Conservation (phyloP, 2,888 invertebrate species). For the Dynastes tityus region DNA sequence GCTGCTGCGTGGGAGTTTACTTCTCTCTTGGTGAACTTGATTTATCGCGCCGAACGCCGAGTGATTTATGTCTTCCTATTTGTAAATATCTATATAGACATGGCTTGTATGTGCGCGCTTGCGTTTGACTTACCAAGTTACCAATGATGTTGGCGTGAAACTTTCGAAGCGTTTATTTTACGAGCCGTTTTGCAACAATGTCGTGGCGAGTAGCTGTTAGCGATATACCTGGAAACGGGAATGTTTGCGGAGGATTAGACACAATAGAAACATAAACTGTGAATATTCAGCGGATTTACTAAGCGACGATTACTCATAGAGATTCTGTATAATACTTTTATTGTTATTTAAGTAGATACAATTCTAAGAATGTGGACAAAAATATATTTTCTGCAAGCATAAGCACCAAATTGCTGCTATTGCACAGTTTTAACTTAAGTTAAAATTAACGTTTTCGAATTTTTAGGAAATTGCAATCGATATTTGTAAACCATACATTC, state of each 20-base stretch:
- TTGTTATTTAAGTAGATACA: neutral
- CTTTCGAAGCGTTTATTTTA: constrained; percentile 19
- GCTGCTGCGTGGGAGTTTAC: constrained; percentile 34
- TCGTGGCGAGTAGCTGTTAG: constrained; percentile 7
- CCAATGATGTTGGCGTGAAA: neutral
- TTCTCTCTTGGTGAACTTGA: constrained; percentile 40
- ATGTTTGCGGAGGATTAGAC: constrained; percentile 17
- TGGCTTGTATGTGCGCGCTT: constrained; percentile 14
- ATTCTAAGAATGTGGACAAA: neutral
- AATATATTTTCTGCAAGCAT: neutral
- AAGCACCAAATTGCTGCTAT: no score
- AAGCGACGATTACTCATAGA: neutral
- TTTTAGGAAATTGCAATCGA: no score
- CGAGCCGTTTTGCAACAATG: constrained; percentile 28
- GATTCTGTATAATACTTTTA: neutral
- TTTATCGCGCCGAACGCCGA: constrained; percentile 37
- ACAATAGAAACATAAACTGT: neutral
- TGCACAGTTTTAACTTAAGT: no score
- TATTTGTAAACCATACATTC: no score
- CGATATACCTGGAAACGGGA: neutral
- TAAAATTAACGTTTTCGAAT: no score
- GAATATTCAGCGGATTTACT: neutral
- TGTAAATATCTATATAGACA: constrained; percentile 37
- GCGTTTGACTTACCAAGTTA: neutral
- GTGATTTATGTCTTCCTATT: constrained; percentile 45